Base-by-base conservation (phyloP, 2,113 vertebrate species). In the Phalacrocorax aristotelis region DNA sequence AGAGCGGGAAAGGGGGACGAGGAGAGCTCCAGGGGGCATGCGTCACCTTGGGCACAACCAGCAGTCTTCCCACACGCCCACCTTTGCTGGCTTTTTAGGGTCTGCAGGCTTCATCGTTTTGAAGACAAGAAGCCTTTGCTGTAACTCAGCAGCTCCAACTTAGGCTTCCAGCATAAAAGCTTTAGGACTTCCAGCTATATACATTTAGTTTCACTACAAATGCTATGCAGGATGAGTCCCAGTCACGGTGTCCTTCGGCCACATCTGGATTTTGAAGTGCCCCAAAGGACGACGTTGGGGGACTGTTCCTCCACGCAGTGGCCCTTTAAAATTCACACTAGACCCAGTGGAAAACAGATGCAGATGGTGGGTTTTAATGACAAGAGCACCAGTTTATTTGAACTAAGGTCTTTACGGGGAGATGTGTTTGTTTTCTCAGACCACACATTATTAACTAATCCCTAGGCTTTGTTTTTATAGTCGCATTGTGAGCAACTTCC, bases 321-420 rank as follows among this genome's bases (percentile, higher is more conserved):
- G 65, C 80, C 70, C 91, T 93, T 92, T 78, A 80, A 95, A 87
- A 70, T 55, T 92, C 83, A 9, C 89, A 48, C 61, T 61, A 48
- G 82, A 18, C 27, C 61, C 78, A 25, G 69, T 52, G 93, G 84
- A 94, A 95, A 97, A 44, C 83, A 96, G 93, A 26, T 6, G 78
- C 97, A 97, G 96, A 83, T 97, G 96, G 89, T 66, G 69, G 83
- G 90, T 21, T 83, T 97, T 97, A 96, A 95, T 32, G 88, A 92
- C 94, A 97, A 91, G 74, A 58, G 84, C 94, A 79, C 90, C 69
- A 32, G 93, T 95, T 96, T 93, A 95, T 96, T 91, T 96, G 89
- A 89, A 80, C 23, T 79, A 46, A 74, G 92, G 90, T 51, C 83
- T 83, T 89, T 78, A 42, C 21, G 70, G 92, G 87, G 93, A 96